Evolutionary conservation across 2,113 vertebrate species (phyloP).

Genomic region (Nasalis larvatus): DNA sequence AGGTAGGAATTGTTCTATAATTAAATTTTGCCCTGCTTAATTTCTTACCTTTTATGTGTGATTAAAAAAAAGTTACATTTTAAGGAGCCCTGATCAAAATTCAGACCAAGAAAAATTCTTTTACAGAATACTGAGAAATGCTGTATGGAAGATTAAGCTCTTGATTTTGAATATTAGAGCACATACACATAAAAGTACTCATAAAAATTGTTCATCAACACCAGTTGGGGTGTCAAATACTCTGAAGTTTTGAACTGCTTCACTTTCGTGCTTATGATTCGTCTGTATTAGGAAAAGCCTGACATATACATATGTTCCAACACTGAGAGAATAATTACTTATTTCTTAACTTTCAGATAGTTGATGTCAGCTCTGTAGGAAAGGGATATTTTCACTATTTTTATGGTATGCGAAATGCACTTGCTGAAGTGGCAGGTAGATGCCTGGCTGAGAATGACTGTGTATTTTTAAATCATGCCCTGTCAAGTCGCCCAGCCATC

Average conservation of each 20-base stretch:
- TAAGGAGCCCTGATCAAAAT: constrained; percentile 72
- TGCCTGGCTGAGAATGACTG: constrained; percentile 66
- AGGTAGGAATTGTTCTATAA: constrained; percentile 97
- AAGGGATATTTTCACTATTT: not conserved
- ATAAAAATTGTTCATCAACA: constrained; percentile 74
- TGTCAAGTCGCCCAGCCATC: constrained; percentile 85
- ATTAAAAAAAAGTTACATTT: constrained; percentile 61
- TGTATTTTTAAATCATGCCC: constrained; percentile 86
- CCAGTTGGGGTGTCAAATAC: constrained; percentile 31
- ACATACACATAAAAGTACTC: constrained; percentile 51
- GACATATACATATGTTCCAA: not conserved
- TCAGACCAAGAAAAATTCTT: constrained; percentile 30
- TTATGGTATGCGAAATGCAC: accelerated
- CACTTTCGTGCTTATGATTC: not conserved
- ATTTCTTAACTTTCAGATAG: not conserved
- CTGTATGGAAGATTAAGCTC: constrained; percentile 82
- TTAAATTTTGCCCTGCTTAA: constrained; percentile 93
- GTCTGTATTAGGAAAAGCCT: not conserved
- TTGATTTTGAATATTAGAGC: constrained; percentile 71
- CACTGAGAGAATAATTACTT: not conserved
- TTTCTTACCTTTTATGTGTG: constrained; percentile 87
- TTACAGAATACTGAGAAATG: constrained; percentile 34
- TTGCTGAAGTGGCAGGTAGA: constrained; percentile 26
- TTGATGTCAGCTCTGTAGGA: not conserved
- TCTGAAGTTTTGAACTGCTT: constrained; percentile 60